phyloP scores from a whole-genome alignment of 2,113 vertebrate genomes.

The Coregonus clupeaformis region DNA sequence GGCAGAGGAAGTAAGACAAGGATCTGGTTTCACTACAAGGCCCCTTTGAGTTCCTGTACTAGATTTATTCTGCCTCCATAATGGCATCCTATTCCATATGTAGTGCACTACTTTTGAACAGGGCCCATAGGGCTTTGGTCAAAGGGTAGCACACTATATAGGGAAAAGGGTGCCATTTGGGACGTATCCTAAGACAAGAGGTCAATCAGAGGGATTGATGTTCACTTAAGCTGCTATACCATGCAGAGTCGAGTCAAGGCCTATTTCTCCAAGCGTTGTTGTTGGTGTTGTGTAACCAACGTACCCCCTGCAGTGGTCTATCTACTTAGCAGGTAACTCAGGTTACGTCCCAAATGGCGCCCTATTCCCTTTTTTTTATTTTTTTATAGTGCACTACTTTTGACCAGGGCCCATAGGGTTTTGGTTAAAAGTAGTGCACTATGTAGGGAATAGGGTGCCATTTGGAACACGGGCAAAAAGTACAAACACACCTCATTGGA shows the following conservation, averaged over 20 bases:
- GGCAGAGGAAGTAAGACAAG: constrained; percentile 55
- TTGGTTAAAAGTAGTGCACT: too few relatives aligned
- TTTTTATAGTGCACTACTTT: too few relatives aligned
- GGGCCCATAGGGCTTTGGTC: background rate
- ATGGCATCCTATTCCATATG: too few relatives aligned
- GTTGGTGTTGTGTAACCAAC: constrained; percentile 53
- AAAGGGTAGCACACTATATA: background rate
- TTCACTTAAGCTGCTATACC: constrained; percentile 33
- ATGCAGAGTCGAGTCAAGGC: background rate
- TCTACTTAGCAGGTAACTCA: constrained; percentile 54
- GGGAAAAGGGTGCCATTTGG: too few relatives aligned
- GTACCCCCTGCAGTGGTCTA: constrained; percentile 62
- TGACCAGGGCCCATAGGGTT: too few relatives aligned
- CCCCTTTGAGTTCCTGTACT: constrained; percentile 43
- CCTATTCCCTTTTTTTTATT: too few relatives aligned
- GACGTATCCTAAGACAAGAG: constrained; percentile 45
- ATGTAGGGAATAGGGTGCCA: too few relatives aligned
- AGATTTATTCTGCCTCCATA: constrained; percentile 36
- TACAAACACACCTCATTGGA: constrained; percentile 50
- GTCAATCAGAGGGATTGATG: constrained; percentile 52
- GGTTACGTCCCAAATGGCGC: too few relatives aligned
- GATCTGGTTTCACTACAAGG: constrained; percentile 67
- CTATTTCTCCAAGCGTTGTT: constrained; percentile 14
- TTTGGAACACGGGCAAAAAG: constrained; percentile 22
- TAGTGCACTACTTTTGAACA: too few relatives aligned